Percentiles rank a stretch among this genome's conserved stretches.
These are phyloP conservation scores for Macrobrachium nipponense DNA, from an alignment of 1,140 invertebrate genomes.

Conservation along the genomic window DNA sequence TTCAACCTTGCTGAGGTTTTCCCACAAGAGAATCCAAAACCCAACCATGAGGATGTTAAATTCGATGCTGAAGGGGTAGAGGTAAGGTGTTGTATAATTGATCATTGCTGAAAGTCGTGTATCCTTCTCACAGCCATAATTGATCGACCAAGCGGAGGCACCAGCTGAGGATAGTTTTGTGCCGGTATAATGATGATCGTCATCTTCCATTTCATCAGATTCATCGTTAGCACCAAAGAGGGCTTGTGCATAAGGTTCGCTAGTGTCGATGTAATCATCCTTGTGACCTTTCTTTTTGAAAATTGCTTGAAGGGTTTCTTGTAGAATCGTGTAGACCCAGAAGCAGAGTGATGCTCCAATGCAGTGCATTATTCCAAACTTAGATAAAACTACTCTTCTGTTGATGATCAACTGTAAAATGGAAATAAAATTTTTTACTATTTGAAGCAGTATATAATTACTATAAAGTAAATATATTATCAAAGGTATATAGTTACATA, in stretches of 20 bases:
- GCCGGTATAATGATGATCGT: conserved; percentile 29
- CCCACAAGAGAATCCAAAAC: conserved; percentile 80
- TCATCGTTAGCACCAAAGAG: conserved; percentile 45
- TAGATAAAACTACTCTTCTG: conserved; percentile 72
- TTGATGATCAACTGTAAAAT: conserved; percentile 75
- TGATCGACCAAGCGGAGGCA: conserved; percentile 50
- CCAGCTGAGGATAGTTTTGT: conserved; percentile 12
- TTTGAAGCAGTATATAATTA: not conserved
- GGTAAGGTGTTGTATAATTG: conserved; percentile 75
- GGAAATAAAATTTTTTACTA: conserved; percentile 12
- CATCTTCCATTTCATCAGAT: conserved; percentile 49
- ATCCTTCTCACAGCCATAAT: conserved; percentile 62
- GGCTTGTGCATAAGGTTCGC: conserved; percentile 6
- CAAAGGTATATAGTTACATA: too few relatives aligned
- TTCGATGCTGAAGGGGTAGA: conserved; percentile 82
- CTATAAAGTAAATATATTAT: too few relatives aligned
- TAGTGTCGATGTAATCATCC: conserved; percentile 3
- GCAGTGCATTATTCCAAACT: conserved; percentile 81
- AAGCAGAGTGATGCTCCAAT: conserved; percentile 79
- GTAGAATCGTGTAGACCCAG: conserved; percentile 79
- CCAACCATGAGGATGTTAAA: conserved; percentile 81
- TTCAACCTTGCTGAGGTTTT: conserved; percentile 76
- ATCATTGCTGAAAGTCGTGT: conserved; percentile 71
- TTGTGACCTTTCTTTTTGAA: conserved; percentile 43
- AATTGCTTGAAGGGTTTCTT: conserved; percentile 75